Conservation (phyloP, 1,140 invertebrate genomes). For the Ylistrum balloti region DNA sequence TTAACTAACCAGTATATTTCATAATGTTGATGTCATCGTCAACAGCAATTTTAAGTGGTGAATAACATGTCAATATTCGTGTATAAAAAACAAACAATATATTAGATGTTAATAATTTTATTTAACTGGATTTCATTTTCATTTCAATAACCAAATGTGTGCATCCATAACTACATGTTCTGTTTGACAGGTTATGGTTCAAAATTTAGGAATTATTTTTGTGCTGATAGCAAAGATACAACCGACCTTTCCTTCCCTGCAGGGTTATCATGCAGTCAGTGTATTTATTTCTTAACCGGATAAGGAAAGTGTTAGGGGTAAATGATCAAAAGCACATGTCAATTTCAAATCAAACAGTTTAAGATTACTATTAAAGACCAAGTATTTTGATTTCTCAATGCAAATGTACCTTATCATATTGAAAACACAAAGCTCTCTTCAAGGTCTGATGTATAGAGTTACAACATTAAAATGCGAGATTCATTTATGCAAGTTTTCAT, state of each 20-base stretch:
- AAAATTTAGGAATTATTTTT: neutral
- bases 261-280: conserved; percentile 32
- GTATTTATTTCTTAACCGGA: neutral
- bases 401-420: neutral
- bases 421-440: too few species aligned
- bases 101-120: neutral
- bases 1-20: too few species aligned
- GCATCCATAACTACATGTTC: neutral
- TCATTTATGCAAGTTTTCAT: too few species aligned
- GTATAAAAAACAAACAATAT: too few species aligned
- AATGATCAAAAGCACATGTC: neutral
- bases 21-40: too few species aligned
- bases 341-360: neutral
- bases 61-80: too few species aligned
- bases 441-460: too few species aligned
- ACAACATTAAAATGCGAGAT: too few species aligned
- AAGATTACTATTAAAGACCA: too few species aligned
- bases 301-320: too few species aligned
- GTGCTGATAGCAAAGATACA: neutral
- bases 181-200: neutral
- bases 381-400: neutral
- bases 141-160: neutral
- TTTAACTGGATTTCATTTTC: neutral
- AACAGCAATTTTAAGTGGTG: too few species aligned
- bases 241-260: neutral